Evolutionary conservation across 2,797 vertebrate genomes (phyloP).

Genomic region (Notoglanidium macrostoma): DNA sequence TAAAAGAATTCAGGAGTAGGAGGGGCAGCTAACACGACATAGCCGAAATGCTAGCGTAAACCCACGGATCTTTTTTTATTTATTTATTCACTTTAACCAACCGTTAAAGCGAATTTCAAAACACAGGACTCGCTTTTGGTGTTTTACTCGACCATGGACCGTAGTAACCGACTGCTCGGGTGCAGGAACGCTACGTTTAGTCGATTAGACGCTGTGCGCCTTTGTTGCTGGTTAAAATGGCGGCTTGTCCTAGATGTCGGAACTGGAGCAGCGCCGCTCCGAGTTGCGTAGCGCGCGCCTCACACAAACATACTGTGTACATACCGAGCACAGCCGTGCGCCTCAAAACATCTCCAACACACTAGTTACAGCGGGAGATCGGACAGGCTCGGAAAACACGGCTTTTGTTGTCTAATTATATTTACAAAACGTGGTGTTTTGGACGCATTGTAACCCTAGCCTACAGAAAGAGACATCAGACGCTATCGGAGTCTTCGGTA

Average conservation of each 20-base stretch:
- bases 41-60: conserved; percentile 60
- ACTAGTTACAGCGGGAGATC: background rate
- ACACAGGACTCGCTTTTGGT: background rate
- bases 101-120: conserved; percentile 51
- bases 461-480: background rate
- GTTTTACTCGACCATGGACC: background rate
- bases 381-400: background rate
- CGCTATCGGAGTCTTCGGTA: conserved; percentile 11
- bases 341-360: conserved; percentile 20
- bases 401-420: background rate
- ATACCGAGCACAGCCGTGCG: conserved; percentile 45
- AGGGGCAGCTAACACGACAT: conserved; percentile 74
- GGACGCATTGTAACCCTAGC: background rate
- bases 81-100: conserved; percentile 34
- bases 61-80: conserved; percentile 55
- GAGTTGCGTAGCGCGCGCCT: conserved; percentile 51
- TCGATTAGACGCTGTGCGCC: conserved; percentile 58
- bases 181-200: background rate
- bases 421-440: background rate
- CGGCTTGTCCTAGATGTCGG: conserved; percentile 80
- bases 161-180: background rate
- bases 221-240: conserved; percentile 85
- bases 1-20: conserved; percentile 74
- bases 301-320: conserved; percentile 34
- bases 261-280: conserved; percentile 73